These are phyloP conservation scores for Etheostoma nigrum DNA, from an alignment of 2,797 vertebrate genomes.

Conservation along the genomic window DNA sequence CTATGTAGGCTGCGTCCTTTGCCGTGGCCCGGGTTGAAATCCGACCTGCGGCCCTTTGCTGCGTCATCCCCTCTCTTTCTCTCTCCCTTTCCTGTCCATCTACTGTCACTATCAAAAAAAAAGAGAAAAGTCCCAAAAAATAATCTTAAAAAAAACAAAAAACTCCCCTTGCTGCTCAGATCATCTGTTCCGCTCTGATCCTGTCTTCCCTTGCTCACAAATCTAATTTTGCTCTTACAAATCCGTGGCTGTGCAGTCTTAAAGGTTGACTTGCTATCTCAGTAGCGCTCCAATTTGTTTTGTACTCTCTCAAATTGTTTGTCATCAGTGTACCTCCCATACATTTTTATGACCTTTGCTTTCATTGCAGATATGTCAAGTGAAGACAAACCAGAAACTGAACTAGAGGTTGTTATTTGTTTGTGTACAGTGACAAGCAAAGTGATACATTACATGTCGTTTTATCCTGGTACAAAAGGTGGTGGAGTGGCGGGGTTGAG, in stretches of 20 bases:
- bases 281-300: background rate
- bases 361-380: slow-evolving; percentile 9
- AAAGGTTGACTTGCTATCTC: background rate
- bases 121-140: too few species aligned
- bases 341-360: slow-evolving; percentile 10
- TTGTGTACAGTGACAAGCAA: slow-evolving; percentile 34
- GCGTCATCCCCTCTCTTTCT: too few species aligned
- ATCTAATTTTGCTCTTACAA: slow-evolving; percentile 1
- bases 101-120: too few species aligned
- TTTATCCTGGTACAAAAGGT: slow-evolving; percentile 28
- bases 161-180: background rate
- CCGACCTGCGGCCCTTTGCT: too few species aligned
- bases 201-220: slow-evolving; percentile 1
- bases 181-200: background rate
- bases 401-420: slow-evolving; percentile 19
- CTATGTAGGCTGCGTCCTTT: too few species aligned
- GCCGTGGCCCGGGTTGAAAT: too few species aligned
- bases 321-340: background rate
- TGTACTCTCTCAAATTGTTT: slow-evolving; percentile 2
- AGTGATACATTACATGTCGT: slow-evolving; percentile 27
- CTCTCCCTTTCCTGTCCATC: too few species aligned
- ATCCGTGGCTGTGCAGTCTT: background rate
- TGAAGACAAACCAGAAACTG: slow-evolving; percentile 9
- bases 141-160: too few species aligned
- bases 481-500: slow-evolving; percentile 13